A percentile compares a stretch with the other conserved stretches of the same genome.
Evolutionary conservation across 2,113 vertebrate genomes (phyloP).

Genomic region (Ia io): DNA sequence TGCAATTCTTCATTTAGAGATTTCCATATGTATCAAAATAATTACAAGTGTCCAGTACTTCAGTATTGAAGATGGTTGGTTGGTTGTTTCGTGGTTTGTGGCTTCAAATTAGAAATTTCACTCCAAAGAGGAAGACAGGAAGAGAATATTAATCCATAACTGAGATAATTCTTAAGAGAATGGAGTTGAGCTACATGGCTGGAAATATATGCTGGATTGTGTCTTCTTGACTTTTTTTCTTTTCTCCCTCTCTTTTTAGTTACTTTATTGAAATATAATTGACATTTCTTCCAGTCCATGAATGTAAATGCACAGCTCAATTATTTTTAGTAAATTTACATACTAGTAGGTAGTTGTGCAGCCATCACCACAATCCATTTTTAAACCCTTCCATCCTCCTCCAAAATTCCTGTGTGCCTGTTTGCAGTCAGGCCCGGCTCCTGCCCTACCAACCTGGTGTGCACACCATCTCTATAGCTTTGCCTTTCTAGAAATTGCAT

Average conservation of each 20-base stretch:
- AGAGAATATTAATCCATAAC: not conserved
- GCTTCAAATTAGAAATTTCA: not conserved
- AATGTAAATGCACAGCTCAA: not conserved
- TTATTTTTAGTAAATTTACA: slow-evolving; percentile 33
- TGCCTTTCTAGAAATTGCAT: not conserved
- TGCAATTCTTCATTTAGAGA: not conserved
- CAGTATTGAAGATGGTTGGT: not conserved
- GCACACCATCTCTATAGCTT: not conserved
- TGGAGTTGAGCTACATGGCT: not conserved
- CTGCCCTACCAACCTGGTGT: not conserved
- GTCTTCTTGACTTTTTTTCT: not conserved
- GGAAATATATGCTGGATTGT: not conserved
- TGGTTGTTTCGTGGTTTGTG: not conserved
- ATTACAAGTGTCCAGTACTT: not conserved
- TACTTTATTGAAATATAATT: not conserved
- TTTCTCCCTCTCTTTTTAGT: not conserved
- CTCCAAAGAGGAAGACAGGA: not conserved
- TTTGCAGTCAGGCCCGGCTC: not conserved
- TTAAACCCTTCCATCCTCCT: not conserved
- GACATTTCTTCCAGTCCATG: not conserved
- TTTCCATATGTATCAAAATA: not conserved
- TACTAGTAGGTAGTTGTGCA: not conserved
- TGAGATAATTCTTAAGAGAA: not conserved
- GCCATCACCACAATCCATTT: not conserved
- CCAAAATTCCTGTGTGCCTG: not conserved